phyloP scores from a whole-genome alignment of 2,797 vertebrate species.

The Tapera naevia region DNA sequence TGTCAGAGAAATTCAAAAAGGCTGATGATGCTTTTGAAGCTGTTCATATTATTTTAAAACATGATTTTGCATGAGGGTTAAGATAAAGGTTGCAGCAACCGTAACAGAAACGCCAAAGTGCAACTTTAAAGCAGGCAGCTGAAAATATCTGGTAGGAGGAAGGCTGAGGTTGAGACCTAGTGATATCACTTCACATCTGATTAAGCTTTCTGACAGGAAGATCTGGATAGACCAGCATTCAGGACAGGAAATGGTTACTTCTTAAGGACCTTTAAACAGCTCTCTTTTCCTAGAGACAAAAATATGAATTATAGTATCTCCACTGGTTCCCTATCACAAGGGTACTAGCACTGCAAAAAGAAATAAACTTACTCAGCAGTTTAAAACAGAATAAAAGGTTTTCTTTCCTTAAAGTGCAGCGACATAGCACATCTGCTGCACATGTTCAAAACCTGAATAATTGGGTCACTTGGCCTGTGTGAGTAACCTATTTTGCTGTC shows the following conservation, averaged over 20 bases:
- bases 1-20: background rate
- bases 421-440: background rate
- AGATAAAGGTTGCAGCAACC: background rate
- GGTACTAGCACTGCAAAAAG: background rate
- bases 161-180: background rate
- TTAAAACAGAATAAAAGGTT: background rate
- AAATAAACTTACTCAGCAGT: background rate
- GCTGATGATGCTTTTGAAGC: background rate
- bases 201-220: background rate
- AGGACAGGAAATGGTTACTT: background rate
- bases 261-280: background rate
- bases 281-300: background rate
- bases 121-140: background rate
- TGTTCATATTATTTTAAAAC: background rate
- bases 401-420: background rate
- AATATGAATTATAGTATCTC: background rate
- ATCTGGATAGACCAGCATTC: background rate
- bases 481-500: slow-evolving; percentile 47
- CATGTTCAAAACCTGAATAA: slow-evolving; percentile 36
- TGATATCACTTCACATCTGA: background rate
- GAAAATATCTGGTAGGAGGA: background rate
- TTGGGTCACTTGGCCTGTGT: slow-evolving; percentile 32
- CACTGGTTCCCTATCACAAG: background rate
- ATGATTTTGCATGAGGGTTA: background rate
- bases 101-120: background rate